These are phyloP conservation scores for Euphysa ruthae DNA, from an alignment of 30 jellyfish, hydroid and myxozoan genomes.

Conservation along the genomic window DNA sequence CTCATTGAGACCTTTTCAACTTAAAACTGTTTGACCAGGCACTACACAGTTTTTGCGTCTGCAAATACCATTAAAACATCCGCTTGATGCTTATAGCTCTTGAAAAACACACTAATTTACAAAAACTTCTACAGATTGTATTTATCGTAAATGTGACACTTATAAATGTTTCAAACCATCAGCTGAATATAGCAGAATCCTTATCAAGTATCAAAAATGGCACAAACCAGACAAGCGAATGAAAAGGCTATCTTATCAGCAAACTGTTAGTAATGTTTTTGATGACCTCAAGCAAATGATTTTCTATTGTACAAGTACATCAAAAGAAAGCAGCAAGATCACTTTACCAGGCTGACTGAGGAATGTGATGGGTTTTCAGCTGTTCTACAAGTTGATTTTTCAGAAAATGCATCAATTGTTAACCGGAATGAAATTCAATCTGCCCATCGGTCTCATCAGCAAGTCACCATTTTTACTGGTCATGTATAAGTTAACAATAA, in stretches of 20 bases:
- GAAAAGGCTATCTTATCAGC: slow-evolving; percentile 2
- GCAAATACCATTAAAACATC: no score
- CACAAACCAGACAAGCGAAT: background rate
- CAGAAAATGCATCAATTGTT: slow-evolving; percentile 31
- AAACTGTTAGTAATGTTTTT: slow-evolving; percentile 5
- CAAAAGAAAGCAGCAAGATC: slow-evolving; percentile 30
- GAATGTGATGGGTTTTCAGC: slow-evolving; percentile 40
- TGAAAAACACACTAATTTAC: no score
- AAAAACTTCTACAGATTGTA: no score
- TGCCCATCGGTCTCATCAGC: slow-evolving; percentile 36
- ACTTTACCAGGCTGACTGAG: background rate
- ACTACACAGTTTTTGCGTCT: no score
- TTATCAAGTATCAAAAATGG: slow-evolving; percentile 13
- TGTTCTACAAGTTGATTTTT: slow-evolving; percentile 39
- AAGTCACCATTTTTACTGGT: slow-evolving; percentile 44
- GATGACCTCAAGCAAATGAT: background rate
- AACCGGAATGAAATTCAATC: slow-evolving; percentile 1
- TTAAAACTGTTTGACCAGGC: no score
- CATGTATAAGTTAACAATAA: slow-evolving; percentile 37
- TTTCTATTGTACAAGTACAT: slow-evolving; percentile 28
- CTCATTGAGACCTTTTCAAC: no score
- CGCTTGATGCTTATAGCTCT: no score
- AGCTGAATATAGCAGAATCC: background rate
- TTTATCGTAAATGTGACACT: no score
- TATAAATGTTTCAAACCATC: slow-evolving; percentile 4